These are phyloP conservation scores for Clepsis dumicolana DNA, from an alignment of 2,888 invertebrate species.

Conservation along the genomic window DNA sequence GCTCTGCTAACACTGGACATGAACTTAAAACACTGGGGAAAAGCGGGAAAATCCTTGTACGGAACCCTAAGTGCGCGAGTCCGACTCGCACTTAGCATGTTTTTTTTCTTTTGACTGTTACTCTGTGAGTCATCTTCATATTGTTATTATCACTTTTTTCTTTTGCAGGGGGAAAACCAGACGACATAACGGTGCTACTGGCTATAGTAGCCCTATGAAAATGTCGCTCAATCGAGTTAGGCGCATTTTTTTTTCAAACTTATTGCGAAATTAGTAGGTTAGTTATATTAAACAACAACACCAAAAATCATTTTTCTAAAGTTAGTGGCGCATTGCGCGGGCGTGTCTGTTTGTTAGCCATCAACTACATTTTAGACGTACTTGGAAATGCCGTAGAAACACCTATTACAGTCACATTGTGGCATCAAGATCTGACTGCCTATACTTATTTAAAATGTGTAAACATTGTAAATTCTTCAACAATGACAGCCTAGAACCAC, in stretches of 20 bases:
- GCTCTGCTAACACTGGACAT: too few species aligned
- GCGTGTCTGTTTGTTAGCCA: constrained; percentile 18
- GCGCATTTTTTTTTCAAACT: constrained; percentile 63
- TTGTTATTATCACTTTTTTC: too few species aligned
- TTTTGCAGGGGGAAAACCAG: constrained; percentile 97
- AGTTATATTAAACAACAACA: constrained; percentile 68
- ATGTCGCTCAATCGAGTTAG: constrained; percentile 74
- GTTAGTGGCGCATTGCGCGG: constrained; percentile 37
- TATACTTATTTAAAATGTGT: constrained; percentile 27
- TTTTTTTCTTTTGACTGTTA: too few species aligned
- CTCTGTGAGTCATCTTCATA: too few species aligned
- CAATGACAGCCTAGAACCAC: constrained; percentile 48
- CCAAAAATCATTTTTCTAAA: constrained; percentile 63
- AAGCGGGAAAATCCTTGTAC: too few species aligned
- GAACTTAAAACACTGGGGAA: too few species aligned
- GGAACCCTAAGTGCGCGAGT: too few species aligned
- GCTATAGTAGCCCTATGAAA: constrained; percentile 95
- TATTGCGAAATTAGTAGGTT: constrained; percentile 68
- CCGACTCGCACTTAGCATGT: too few species aligned
- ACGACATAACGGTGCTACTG: constrained; percentile 98
- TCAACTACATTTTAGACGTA: constrained; percentile 31
- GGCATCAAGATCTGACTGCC: constrained; percentile 19
- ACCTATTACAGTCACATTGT: not conserved
- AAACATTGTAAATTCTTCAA: constrained; percentile 40
- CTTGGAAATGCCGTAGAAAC: constrained; percentile 20